These are phyloP conservation scores for Callocephalon fimbriatum DNA, from an alignment of 2,113 vertebrate species.

Conservation along the genomic window DNA sequence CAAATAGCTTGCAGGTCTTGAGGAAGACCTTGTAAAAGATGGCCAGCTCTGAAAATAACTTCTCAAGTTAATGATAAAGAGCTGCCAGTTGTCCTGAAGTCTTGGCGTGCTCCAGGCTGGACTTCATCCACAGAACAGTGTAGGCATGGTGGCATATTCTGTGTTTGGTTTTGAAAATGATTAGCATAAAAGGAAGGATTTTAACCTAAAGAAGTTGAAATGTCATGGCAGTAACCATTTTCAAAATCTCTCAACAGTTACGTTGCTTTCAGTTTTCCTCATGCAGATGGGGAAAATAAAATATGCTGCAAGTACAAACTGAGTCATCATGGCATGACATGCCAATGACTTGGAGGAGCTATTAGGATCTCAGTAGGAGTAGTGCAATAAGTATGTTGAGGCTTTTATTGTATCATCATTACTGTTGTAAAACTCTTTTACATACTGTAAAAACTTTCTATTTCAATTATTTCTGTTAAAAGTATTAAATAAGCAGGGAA, in stretches of 20 bases:
- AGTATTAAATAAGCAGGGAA: background rate
- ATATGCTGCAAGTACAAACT: background rate
- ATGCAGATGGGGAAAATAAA: background rate
- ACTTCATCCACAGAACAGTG: background rate
- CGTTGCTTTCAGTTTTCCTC: background rate
- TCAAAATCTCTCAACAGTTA: background rate
- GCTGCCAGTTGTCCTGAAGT: background rate
- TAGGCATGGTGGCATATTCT: background rate
- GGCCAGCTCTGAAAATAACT: background rate
- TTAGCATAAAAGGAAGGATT: background rate
- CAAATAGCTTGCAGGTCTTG: background rate
- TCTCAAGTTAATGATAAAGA: background rate
- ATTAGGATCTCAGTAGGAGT: background rate
- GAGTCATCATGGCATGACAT: background rate
- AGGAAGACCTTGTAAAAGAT: background rate
- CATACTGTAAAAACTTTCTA: background rate
- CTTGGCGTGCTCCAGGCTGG: background rate
- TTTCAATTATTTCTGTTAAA: background rate
- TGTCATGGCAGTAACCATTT: background rate
- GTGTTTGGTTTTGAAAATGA: background rate
- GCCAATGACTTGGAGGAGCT: background rate
- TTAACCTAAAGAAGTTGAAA: background rate
- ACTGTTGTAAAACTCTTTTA: background rate
- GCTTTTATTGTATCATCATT: background rate
- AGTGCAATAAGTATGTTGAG: background rate